Base-by-base conservation (phyloP, 2,797 vertebrate genomes). In the Channallabes apus region DNA sequence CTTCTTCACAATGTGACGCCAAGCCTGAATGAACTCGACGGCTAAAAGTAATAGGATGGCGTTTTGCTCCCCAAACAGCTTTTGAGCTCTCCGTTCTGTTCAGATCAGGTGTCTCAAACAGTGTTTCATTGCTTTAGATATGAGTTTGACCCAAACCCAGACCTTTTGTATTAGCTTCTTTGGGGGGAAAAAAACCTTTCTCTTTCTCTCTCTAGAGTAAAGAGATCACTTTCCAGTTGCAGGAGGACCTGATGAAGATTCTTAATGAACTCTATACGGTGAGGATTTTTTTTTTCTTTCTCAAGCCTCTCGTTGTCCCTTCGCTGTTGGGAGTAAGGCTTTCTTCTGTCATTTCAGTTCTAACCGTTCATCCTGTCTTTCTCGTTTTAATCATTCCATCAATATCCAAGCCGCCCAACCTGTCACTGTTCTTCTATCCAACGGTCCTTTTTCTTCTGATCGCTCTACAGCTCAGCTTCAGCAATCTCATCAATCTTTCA, bases 201-300 rank as follows among this genome's bases (percentile, higher is more conserved):
- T 27, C 15, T 41, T 20, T 56, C 59, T 20, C 12, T 58, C 92
- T 94, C 86, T 92, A 99, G 98, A 99, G 98, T 94, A 99, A 99
- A 91, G 98, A 99, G 93, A 98, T 99, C 91, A 96, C 97, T 61
- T 97, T 98, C 90, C 98, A 99, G 90, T 96, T 99, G 88, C 98
- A 99, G 92, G 98, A 99, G 88, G 98, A 99, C 93, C 96, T 99
- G 91, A 99, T 99, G 97, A 99, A 98, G 94, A 97, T 99, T 85
- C 96, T 99, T 88, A 99, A 98, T 9, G 98, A 99, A 93, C 97
- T 99, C 86, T 99, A 99, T 91, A 99, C 98, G 80, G 98, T 99
- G 94, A 98, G 94, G 5, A 54, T 6, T 38, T 38, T 67, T 38
- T 67, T 67, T 54, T 80, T 86, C 82, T 83, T 15, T 84, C 14